A percentile compares a stretch with the other conserved stretches of the same genome.
These are phyloP conservation scores for Gila robusta DNA, from an alignment of 2,797 vertebrate genomes.

Conservation along the genomic window DNA sequence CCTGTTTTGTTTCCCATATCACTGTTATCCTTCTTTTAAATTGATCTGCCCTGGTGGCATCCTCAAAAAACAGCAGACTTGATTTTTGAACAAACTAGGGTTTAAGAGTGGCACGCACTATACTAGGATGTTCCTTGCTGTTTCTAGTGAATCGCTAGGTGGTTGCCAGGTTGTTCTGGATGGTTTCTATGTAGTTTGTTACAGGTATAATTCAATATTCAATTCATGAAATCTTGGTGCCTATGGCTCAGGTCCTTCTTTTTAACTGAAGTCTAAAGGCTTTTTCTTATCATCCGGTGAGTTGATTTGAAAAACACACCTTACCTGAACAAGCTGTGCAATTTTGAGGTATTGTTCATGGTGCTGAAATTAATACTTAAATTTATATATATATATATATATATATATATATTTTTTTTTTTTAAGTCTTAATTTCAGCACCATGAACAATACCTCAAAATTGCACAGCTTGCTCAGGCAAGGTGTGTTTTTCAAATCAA, in stretches of 20 bases:
- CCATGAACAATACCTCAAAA: not conserved
- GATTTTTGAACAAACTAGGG: not conserved
- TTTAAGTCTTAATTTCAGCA: not conserved
- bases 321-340: not conserved
- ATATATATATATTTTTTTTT: no score
- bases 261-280: not conserved
- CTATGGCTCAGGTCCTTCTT: not conserved
- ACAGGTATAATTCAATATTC: not conserved
- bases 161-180: not conserved
- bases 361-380: not conserved
- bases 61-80: constrained; percentile 10
- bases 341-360: not conserved
- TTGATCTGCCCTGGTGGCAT: constrained; percentile 20
- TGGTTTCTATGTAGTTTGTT: not conserved
- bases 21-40: not conserved
- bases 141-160: not conserved
- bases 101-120: not conserved
- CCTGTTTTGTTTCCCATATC: not conserved
- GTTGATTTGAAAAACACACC: not conserved
- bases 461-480: not conserved
- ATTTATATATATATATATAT: no score
- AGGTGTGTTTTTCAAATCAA: not conserved
- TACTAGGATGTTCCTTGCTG: not conserved
- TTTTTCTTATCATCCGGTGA: not conserved
- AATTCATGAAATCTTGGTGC: not conserved